phyloP scores from a whole-genome alignment of 2,888 invertebrate species.

The Dinocampus coccinellae region DNA sequence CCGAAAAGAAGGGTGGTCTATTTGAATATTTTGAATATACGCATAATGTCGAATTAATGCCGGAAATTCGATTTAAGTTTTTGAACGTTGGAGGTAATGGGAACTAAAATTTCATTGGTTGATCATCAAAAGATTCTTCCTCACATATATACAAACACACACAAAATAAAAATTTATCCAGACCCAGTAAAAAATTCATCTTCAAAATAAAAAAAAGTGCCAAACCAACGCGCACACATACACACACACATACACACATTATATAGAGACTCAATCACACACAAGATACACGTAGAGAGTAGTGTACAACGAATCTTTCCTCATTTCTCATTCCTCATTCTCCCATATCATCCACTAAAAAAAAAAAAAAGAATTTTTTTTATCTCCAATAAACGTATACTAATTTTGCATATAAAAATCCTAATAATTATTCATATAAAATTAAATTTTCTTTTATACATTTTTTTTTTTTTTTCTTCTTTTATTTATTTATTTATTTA shows the following conservation, averaged over 20 bases:
- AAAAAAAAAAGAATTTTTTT: no score
- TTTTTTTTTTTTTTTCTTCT: background rate
- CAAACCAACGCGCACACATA: conserved; percentile 4
- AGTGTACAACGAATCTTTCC: background rate
- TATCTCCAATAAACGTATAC: no score
- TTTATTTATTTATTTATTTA: conserved; percentile 1
- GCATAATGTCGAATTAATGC: conserved; percentile 68
- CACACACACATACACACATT: no score
- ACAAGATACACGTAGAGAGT: no score
- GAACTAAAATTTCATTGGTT: conserved; percentile 39
- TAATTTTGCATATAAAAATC: no score
- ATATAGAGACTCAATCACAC: no score
- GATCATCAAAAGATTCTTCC: conserved; percentile 22
- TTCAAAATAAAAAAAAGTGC: background rate
- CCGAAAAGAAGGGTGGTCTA: conserved; percentile 54
- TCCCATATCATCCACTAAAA: no score
- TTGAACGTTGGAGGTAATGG: conserved; percentile 39
- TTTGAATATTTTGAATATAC: conserved; percentile 64
- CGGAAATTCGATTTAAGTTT: conserved; percentile 62
- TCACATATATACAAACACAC: background rate
- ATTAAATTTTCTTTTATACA: no score
- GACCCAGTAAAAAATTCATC: background rate
- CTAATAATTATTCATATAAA: conserved; percentile 33
- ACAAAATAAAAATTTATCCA: conserved; percentile 42
- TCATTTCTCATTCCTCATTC: conserved; percentile 1